A percentile compares a stretch with the other conserved stretches of the same genome.
Evolutionary conservation across 2,113 vertebrate species (phyloP).

Genomic region (Podarcis muralis): DNA sequence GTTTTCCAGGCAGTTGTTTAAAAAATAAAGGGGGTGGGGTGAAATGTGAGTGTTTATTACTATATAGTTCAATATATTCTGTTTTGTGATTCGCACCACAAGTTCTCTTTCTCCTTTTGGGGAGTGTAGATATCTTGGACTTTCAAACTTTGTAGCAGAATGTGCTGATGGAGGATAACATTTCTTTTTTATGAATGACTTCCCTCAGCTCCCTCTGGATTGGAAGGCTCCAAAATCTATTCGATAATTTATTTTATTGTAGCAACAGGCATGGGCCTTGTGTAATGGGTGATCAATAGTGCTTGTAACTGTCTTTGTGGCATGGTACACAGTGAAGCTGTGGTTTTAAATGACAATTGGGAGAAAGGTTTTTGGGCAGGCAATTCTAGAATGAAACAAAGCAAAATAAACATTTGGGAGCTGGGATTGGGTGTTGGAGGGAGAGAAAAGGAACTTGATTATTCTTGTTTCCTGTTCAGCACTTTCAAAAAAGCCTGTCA

Average conservation of each 20-base stretch:
- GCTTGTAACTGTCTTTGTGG: conserved; percentile 27
- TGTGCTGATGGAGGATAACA: not conserved
- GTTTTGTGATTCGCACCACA: not conserved
- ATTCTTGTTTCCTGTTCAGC: not conserved
- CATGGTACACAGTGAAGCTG: conserved; percentile 14
- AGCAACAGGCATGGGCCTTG: conserved; percentile 34
- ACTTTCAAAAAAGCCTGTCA: not conserved
- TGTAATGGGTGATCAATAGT: conserved; percentile 39
- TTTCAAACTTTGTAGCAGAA: conserved; percentile 4
- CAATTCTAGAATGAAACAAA: conserved; percentile 27
- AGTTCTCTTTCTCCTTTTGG: not conserved
- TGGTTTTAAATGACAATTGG: conserved; percentile 25
- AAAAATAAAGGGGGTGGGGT: not conserved
- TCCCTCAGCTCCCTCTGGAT: conserved; percentile 14
- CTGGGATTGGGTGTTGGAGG: not conserved
- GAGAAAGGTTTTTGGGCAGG: conserved; percentile 41
- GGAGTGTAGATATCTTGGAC: not conserved
- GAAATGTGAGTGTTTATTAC: not conserved
- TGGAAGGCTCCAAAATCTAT: conserved; percentile 21
- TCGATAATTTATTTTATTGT: conserved; percentile 33
- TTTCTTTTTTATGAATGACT: conserved; percentile 6
- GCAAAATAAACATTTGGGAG: conserved; percentile 17
- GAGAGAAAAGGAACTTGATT: not conserved
- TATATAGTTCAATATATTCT: not conserved
- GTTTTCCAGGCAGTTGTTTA: not conserved